Base-by-base conservation (phyloP, 1,140 invertebrate genomes). In the Listronotus oregonensis region DNA sequence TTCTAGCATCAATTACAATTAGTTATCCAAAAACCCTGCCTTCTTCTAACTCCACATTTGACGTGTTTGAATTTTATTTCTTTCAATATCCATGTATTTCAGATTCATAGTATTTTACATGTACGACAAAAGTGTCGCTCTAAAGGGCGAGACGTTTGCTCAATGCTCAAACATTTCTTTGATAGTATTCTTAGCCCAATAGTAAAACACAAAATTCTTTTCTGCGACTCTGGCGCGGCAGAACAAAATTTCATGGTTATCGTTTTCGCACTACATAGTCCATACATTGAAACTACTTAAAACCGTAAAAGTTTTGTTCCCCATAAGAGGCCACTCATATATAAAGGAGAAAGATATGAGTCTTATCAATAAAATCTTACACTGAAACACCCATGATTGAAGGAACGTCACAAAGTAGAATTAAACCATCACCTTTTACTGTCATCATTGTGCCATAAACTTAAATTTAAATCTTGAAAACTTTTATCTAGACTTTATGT, bases 191-290 rank as follows among this genome's bases (percentile, higher is more conserved):
- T 62, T 34, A n/a, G 47, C 11, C 7, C 43, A 37, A 49, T 52
- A 52, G 60, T 62, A 15, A 44, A 43, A 52, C 18, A 52, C 8
- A 18, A 21, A 17, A 18, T 34, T 14, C 42, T 69, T 46, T 69
- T 61, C 52, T 68, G 62, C 55, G 63, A 66, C 15, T 62, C 64
- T 3, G 66, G 67, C 31, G 50, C 57, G 12, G 11, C 58, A 69
- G 59, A 69, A 66, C 54, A 62, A 66, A 69, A 71, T 37, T 47
- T 70, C 12, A 44, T 70, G 18, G n/a, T n/a, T n/a, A n/a, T n/a
- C 44, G 61, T 52, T 68, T 59, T 49, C 42, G 21, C 69, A 70
- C 59, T 64, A 63, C 44, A 17, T 71, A 12, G 43, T 63, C 49
- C 39, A 17, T 8, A 9, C 5, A 34, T 6, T 6, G 9, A 5